phyloP scores from a whole-genome alignment of 2,888 invertebrate genomes.

The Morpho deidamia region DNA sequence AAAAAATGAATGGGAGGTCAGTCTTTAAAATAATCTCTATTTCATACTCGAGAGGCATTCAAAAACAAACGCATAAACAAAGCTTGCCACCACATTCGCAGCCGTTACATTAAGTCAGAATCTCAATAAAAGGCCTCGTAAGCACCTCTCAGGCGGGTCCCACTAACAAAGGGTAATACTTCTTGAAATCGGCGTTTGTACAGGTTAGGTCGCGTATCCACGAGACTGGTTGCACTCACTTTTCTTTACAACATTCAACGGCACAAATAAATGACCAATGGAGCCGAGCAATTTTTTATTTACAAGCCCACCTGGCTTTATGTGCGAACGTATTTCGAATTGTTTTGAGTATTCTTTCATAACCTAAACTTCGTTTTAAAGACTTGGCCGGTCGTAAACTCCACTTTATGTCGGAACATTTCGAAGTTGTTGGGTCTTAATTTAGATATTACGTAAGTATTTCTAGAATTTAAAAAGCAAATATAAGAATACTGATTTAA shows the following conservation, averaged over 20 bases:
- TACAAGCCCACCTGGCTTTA: slow-evolving; percentile 60
- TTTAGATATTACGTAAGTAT: slow-evolving; percentile 53
- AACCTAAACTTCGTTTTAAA: slow-evolving; percentile 60
- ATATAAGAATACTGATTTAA: slow-evolving; percentile 2
- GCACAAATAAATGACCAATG: slow-evolving; percentile 42
- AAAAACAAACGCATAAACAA: slow-evolving; percentile 33
- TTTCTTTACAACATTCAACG: slow-evolving; percentile 48
- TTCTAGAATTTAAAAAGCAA: slow-evolving; percentile 22
- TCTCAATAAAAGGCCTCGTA: slow-evolving; percentile 48
- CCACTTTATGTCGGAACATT: slow-evolving; percentile 59
- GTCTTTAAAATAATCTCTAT: slow-evolving; percentile 14
- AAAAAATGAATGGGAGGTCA: background rate
- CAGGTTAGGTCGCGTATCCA: slow-evolving; percentile 61
- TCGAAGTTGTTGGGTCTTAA: slow-evolving; percentile 48
- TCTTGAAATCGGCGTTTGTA: slow-evolving; percentile 61
- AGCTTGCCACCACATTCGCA: slow-evolving; percentile 42
- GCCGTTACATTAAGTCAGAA: slow-evolving; percentile 45
- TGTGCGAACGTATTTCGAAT: slow-evolving; percentile 51
- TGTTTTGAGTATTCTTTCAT: slow-evolving; percentile 64
- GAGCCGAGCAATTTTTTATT: slow-evolving; percentile 52
- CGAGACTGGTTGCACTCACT: slow-evolving; percentile 51
- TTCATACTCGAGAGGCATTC: slow-evolving; percentile 14
- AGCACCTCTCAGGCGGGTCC: slow-evolving; percentile 45
- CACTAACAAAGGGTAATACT: slow-evolving; percentile 66
- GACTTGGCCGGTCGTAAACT: slow-evolving; percentile 57